A percentile compares a stretch with the other conserved stretches of the same genome.
These are phyloP conservation scores for Montipora cactus DNA, from an alignment of 64 coral and sea anemone species.

Conservation along the genomic window DNA sequence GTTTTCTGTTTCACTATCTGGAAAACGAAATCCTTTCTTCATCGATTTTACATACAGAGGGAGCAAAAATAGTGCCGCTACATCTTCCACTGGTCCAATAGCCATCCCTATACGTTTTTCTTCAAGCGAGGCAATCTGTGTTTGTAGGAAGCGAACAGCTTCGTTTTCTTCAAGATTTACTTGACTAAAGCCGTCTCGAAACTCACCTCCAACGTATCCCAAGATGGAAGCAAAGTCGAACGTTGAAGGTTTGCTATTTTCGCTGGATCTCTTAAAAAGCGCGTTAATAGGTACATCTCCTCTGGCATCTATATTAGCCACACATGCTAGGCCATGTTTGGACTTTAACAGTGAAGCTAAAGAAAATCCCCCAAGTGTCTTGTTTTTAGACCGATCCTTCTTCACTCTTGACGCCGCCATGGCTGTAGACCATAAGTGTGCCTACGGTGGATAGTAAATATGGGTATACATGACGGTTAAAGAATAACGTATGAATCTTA, in stretches of 20 bases:
- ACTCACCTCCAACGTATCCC: conserved; percentile 35
- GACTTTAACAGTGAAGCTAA: neutral
- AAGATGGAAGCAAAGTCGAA: conserved; percentile 17
- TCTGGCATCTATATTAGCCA: conserved; percentile 50
- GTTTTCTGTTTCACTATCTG: conserved; percentile 3
- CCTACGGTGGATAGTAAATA: neutral
- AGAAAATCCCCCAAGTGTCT: neutral
- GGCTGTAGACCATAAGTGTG: neutral
- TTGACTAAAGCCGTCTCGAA: conserved; percentile 38
- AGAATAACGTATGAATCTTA: no score
- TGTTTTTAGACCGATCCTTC: neutral
- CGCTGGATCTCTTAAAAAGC: conserved; percentile 13
- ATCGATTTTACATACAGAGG: neutral
- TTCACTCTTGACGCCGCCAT: neutral
- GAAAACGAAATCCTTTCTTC: conserved; percentile 22
- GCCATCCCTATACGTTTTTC: conserved; percentile 5
- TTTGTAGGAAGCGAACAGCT: conserved; percentile 29
- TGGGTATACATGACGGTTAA: neutral
- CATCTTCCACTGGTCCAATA: conserved; percentile 27
- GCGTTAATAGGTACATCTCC: conserved; percentile 23
- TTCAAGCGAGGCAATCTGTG: neutral
- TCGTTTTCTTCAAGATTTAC: conserved; percentile 1
- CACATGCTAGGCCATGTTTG: conserved; percentile 43
- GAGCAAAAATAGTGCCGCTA: conserved; percentile 3
- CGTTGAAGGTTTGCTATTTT: neutral